Base-by-base conservation (phyloP, 2,888 invertebrate species). In the Epistrophella euchroma region DNA sequence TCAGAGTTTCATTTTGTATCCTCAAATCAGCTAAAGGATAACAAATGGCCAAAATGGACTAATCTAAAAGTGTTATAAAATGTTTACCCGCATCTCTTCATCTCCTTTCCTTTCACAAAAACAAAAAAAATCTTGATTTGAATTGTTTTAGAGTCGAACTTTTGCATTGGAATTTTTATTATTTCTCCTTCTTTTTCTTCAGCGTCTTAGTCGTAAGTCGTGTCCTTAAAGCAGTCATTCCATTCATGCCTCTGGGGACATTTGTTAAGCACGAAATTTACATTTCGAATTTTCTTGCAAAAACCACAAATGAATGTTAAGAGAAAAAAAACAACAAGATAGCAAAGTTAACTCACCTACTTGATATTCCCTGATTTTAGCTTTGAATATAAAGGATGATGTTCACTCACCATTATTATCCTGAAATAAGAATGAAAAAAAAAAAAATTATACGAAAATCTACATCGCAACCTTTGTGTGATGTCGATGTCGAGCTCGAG, bases 251-350 rank as follows among this genome's bases (percentile, higher is more conserved):
- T 86, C 81, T 58, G 25, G 82, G 86, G 86, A 86, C 74, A 68
- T 86, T 77, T 82, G 86, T 86, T 78, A 78, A 82, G 82, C 68
- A 71, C 74, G 68, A 86, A 86, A 86, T 86, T 86, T 86, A 86
- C 86, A 86, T 86, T 81, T 86, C 77, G 86, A 86, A 86, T 86
- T 81, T 74, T 74, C 47, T 62, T 19, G 37, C 35, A 58, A 64
- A 66, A 71, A 25, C 82, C 86, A 82, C 73, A 52, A 64, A 60
- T 62, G 62, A 43, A 62, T 43, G n/a, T 62, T 32, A 47, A 43
- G 22, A 40, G 15, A 40, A 60, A 35, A 68, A 50, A 22, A 68
- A 37, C 10, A 7, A n/a, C 7, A n/a, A 47, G 32, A 66, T 47
- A 17, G 35, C 66, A 73, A 77, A 81, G 77, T 86, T 86, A 86